Base-by-base conservation (phyloP, 2,888 invertebrate genomes). In the Synergus laeviventris region DNA sequence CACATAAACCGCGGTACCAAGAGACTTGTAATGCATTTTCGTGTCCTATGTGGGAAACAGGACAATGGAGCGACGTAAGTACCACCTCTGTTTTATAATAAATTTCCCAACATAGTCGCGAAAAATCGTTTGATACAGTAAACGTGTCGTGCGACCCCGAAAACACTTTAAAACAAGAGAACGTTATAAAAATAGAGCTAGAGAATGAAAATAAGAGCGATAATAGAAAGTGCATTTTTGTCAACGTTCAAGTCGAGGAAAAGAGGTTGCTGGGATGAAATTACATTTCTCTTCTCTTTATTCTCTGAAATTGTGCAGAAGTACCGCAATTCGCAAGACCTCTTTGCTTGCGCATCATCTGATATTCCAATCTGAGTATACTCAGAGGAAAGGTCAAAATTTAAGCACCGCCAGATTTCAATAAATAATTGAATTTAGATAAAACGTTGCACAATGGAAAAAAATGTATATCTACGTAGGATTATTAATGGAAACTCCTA, bases 11-110 rank as follows among this genome's bases (percentile, higher is more conserved):
- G 4, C 93, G 95, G 77, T 94, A 94, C 70, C 94, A 96, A 82
- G 97, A 97, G 88, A 93, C 94, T 3, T 98, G 98, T 92, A 97
- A 96, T 91, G 93, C 94, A 82, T 94, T 95, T 85, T 95, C 96
- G 80, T 98, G 98, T 89, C 97, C 98, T 0, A 93, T 94, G 82
- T 98, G 98, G 98, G 93, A 95, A 81, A 94, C 95, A 62, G 95
- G 96, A 38, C 94, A 95, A 77, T 98, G 98, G 98, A 97, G 97
- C 75, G 95, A 96, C 92, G 98, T 98, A 92, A 95, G 96, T 94
- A 78, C 74, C 73, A 82, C 39, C 49, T 49, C 49, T 70, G 7
- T 24, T 59, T 59, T 59, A 24, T 24, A 21, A 59, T 18, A 54
- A n/a, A 59, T 59, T 14, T 24, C 14, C 9, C 59, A 59, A 59